Conservation (phyloP, 2,888 invertebrate genomes). For the Plusia festucae region DNA sequence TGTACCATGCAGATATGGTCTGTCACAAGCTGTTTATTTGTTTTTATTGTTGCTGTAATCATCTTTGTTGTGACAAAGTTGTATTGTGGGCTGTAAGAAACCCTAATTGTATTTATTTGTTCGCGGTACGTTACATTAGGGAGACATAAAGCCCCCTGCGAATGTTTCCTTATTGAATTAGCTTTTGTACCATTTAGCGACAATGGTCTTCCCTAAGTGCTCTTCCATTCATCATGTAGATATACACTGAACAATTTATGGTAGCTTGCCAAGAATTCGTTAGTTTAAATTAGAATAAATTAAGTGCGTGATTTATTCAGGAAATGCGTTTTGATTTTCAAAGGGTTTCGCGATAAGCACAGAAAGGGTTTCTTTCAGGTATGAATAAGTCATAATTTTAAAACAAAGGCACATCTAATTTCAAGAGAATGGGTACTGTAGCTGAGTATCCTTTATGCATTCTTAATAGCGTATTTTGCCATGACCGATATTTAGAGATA, state of each 20-base stretch:
- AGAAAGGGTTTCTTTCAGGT: conserved; percentile 24
- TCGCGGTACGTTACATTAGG: conserved; percentile 46
- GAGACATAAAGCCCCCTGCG: conserved; percentile 47
- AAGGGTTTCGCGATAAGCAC: conserved; percentile 22
- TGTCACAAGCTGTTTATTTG: conserved; percentile 16
- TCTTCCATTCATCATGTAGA: conserved; percentile 50
- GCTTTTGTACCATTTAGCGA: conserved; percentile 40
- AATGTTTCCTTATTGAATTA: conserved; percentile 51
- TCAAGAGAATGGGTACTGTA: conserved; percentile 8
- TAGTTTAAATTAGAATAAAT: conserved; percentile 30
- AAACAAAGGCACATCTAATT: conserved; percentile 28
- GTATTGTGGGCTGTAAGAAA: conserved; percentile 30
- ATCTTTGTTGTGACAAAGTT: conserved; percentile 37
- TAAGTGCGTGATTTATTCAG: conserved; percentile 13
- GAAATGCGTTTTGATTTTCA: conserved; percentile 19
- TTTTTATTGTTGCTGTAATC: conserved; percentile 15
- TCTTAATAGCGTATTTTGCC: neutral
- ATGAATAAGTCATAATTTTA: conserved; percentile 11
- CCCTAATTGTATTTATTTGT: conserved; percentile 52
- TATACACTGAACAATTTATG: conserved; percentile 34
- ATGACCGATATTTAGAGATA: neutral
- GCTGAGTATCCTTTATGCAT: neutral
- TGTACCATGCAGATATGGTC: conserved; percentile 12
- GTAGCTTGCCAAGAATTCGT: conserved; percentile 43
- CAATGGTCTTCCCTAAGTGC: conserved; percentile 35